Evolutionary conservation across 2,113 vertebrate species (phyloP).

Genomic region (Trichechus manatus): DNA sequence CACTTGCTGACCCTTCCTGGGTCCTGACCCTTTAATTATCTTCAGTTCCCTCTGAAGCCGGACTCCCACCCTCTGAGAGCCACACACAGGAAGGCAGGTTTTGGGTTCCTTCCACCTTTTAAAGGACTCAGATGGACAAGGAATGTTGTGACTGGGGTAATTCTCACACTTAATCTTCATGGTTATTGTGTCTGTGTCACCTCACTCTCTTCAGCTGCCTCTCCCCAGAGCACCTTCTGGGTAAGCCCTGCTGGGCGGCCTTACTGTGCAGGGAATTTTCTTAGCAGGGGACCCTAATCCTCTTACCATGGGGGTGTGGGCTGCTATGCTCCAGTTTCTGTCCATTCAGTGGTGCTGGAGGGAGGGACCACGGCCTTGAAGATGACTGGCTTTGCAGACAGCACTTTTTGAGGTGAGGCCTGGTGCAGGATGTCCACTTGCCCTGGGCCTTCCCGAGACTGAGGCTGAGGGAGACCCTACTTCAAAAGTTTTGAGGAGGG

Average conservation of each 20-base stretch:
- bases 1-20: neutral
- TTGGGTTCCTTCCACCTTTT: neutral
- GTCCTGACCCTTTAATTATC: neutral
- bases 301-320: neutral
- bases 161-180: neutral
- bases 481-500: neutral
- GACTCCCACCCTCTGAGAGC: neutral
- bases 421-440: neutral
- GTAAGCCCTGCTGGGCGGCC: neutral
- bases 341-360: neutral
- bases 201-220: neutral
- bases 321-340: neutral
- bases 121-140: neutral
- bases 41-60: neutral
- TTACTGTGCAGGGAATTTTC: neutral
- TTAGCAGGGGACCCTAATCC: slow-evolving; percentile 44
- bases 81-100: neutral
- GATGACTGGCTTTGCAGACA: neutral
- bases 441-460: neutral
- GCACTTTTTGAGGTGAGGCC: neutral
- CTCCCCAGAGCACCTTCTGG: neutral
- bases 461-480: neutral
- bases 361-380: neutral
- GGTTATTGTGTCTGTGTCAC: neutral
- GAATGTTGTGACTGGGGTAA: neutral